Evolutionary conservation across 2,113 vertebrate species (phyloP), one percentile per base, ranked within the genome.

Genomic region (Peromyscus leucopus): DNA sequence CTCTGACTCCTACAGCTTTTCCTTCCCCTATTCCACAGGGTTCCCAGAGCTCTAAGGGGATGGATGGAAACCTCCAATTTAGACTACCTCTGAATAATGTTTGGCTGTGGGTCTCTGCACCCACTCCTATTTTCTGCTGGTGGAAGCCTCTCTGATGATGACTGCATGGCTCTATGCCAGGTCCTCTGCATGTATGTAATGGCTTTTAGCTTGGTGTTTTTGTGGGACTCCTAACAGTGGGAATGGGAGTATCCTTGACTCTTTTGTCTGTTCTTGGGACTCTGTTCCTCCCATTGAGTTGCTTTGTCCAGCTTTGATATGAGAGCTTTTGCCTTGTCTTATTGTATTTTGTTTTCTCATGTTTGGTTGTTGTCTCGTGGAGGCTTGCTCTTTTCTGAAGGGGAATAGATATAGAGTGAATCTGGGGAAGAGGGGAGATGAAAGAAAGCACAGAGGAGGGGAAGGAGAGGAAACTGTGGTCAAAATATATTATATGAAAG

Each of bases 391-490:
- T 80, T 24, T 59, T n/a, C 33, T 82, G 55, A 59, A 59, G 33
- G 19, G 21, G 6, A 82, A 59, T 5, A 59, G 10, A 82, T 11
- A 5, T 11, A 10, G 22, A 82, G 10, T 36, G 12, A 33, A n/a
- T 82, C 33, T 80, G 9, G 51, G 9, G 4, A 13, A 7, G 4
- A n/a, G 17, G 51, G 2, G 0, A 46, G 1, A 21, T 24, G 9
- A 19, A 21, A 19, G 4, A 3, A n/a, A n/a, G 10, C 36, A 22
- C 1, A 10, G 33, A 59, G 10, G 10, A 3, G 36, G 2, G 2
- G 2, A 36, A 1, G 31, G 19, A 57, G 17, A 17, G 31, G 7
- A 57, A 36, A 80, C 31, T 80, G 9, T 80, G 17, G 2, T 57
- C 51, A 80, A 42, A 7, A 11, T 80, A 2, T 36, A 57, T 33